These are phyloP conservation scores for Zonotrichia albicollis DNA, from an alignment of 2,797 vertebrate genomes.

Conservation along the genomic window DNA sequence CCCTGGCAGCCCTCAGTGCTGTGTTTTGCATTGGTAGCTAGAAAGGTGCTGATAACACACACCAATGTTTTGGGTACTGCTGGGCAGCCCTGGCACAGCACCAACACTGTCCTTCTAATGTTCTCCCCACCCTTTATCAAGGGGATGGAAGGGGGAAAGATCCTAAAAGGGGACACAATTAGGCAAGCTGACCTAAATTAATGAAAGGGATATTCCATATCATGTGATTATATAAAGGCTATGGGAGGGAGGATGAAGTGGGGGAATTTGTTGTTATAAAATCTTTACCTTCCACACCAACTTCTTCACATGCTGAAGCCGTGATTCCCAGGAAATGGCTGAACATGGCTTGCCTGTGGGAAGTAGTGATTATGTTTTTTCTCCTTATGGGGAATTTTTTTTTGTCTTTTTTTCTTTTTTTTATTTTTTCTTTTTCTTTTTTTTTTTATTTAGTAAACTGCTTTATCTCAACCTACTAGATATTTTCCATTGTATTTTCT, in stretches of 20 bases:
- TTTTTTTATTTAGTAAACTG: background rate
- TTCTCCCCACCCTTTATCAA: background rate
- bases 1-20: background rate
- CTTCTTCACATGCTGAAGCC: background rate
- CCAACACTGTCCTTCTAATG: background rate
- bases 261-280: background rate
- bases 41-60: background rate
- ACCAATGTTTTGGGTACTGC: background rate
- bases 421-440: fast-evolving
- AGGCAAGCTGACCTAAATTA: background rate
- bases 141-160: background rate
- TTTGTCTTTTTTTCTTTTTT: background rate
- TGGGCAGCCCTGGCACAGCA: background rate
- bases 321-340: background rate
- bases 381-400: background rate
- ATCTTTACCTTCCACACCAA: background rate
- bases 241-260: background rate
- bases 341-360: background rate
- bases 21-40: background rate
- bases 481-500: background rate
- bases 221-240: background rate
- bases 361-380: background rate
- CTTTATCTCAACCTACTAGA: background rate
- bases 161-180: background rate
- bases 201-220: fast-evolving